Percentiles rank a stretch among this genome's conserved stretches.
Evolutionary conservation across 2,113 vertebrate genomes (phyloP).

Genomic region (Vimba vimba): DNA sequence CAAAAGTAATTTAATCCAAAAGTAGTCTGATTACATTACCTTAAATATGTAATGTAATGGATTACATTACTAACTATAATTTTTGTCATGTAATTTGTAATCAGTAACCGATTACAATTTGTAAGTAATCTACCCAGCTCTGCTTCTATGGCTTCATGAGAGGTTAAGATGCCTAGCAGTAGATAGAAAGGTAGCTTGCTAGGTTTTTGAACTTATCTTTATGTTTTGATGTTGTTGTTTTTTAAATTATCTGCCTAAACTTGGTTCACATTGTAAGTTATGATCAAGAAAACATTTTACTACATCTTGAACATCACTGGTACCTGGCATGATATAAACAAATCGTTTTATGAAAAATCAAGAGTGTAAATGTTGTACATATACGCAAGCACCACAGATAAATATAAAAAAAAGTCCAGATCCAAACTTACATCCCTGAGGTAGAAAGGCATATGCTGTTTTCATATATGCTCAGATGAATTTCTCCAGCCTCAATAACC

Average conservation of each 20-base stretch:
- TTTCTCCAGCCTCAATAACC: slow-evolving; percentile 14
- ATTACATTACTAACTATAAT: too few species aligned
- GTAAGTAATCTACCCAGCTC: too few species aligned
- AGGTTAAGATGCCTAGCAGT: not conserved
- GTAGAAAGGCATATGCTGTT: not conserved
- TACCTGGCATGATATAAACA: not conserved
- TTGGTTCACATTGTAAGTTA: not conserved
- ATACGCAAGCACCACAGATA: not conserved
- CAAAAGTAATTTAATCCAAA: too few species aligned
- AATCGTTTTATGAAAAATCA: not conserved
- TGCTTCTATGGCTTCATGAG: too few species aligned
- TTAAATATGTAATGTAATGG: too few species aligned
- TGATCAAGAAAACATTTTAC: not conserved
- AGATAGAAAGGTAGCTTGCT: not conserved
- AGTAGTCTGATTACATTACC: too few species aligned
- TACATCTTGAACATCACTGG: not conserved
- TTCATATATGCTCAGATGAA: not conserved
- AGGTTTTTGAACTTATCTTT: not conserved
- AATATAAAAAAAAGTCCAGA: not conserved
- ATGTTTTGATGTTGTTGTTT: not conserved
- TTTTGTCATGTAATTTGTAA: too few species aligned
- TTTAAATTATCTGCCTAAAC: not conserved
- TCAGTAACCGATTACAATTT: too few species aligned
- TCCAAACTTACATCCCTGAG: not conserved
- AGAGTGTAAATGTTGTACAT: not conserved